phyloP scores from a whole-genome alignment of 30 jellyfish, hydroid and myxozoan species.

The Turritopsis dohrnii region DNA sequence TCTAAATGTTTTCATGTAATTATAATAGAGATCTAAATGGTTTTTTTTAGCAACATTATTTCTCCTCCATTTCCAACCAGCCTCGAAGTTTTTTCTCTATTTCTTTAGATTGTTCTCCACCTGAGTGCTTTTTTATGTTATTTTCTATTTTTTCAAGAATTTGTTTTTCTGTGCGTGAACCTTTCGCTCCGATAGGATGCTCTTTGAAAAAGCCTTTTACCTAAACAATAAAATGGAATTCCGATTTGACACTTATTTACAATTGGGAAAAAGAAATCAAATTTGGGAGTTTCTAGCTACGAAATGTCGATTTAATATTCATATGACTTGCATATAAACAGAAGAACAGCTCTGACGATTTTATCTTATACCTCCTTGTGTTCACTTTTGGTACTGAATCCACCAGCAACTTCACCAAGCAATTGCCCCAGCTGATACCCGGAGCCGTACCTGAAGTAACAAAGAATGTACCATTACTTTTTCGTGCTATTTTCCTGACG shows the following conservation, averaged over 20 bases:
- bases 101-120: constrained; percentile 29
- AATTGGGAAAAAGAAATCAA: neutral
- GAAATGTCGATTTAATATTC: no score
- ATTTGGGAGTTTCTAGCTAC: no score
- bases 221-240: constrained; percentile 32
- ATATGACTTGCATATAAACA: neutral
- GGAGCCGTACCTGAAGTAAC: constrained; percentile 74
- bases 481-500: no score
- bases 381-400: constrained; percentile 55
- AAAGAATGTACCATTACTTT: no score
- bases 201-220: constrained; percentile 56
- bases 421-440: constrained; percentile 89
- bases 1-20: no score
- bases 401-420: constrained; percentile 95
- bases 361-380: constrained; percentile 46
- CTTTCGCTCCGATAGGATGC: constrained; percentile 81
- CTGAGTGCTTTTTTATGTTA: constrained; percentile 66
- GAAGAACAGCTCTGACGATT: neutral
- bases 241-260: no score
- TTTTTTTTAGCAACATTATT: neutral
- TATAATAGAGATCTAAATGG: no score
- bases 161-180: constrained; percentile 86
- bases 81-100: constrained; percentile 28
- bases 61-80: constrained; percentile 50
- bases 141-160: constrained; percentile 72